These are phyloP conservation scores for Samia ricini DNA, from an alignment of 1,140 invertebrate species.

Conservation along the genomic window DNA sequence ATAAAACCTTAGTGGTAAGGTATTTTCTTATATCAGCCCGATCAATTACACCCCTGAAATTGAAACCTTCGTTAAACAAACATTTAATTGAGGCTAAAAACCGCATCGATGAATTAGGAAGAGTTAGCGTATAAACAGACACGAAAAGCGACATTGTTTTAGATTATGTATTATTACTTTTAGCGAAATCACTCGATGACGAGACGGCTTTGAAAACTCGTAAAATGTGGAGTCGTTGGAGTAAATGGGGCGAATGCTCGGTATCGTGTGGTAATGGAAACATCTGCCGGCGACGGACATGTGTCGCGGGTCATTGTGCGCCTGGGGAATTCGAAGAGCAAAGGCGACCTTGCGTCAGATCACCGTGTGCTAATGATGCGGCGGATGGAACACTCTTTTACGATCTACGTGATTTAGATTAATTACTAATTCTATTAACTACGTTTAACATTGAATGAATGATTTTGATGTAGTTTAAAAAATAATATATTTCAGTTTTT, in stretches of 20 bases:
- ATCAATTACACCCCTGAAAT: no score
- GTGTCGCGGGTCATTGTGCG: constrained; percentile 57
- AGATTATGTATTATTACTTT: neutral
- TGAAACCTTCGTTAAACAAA: no score
- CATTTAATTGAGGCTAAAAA: no score
- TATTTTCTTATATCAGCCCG: no score
- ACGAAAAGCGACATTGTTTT: no score
- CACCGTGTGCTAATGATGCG: constrained; percentile 29
- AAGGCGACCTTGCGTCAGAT: constrained; percentile 38
- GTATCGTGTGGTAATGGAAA: constrained; percentile 50
- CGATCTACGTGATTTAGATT: constrained; percentile 32
- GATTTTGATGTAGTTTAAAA: no score
- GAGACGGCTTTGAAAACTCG: constrained; percentile 32
- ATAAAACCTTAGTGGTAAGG: no score
- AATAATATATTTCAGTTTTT: no score
- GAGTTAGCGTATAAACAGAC: no score
- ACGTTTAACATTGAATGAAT: no score
- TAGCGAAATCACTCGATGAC: constrained; percentile 15
- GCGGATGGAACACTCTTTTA: constrained; percentile 6
- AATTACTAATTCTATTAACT: constrained; percentile 2
- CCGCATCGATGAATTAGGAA: no score
- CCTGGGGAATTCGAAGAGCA: constrained; percentile 55
- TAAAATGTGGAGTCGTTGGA: constrained; percentile 67
- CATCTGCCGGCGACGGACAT: constrained; percentile 36
- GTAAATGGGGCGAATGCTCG: constrained; percentile 60